phyloP scores from a whole-genome alignment of 2,888 invertebrate genomes.

The Drosophila melanosoma region DNA sequence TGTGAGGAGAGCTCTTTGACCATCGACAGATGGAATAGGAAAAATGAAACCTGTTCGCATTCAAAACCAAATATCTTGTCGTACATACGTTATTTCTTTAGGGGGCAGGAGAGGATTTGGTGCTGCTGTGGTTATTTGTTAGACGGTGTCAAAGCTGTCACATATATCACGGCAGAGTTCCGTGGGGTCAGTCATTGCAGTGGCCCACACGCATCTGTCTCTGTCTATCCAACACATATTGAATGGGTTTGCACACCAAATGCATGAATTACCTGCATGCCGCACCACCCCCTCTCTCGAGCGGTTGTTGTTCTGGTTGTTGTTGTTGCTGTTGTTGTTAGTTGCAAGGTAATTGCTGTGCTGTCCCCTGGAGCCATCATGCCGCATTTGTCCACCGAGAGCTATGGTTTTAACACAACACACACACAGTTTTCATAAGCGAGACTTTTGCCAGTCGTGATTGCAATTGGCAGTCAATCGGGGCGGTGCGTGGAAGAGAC shows the following conservation, averaged over 20 bases:
- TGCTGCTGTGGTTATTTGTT: conserved; percentile 72
- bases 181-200: conserved; percentile 68
- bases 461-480: conserved; percentile 74
- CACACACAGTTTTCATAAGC: conserved; percentile 31
- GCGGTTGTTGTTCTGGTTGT: conserved; percentile 29
- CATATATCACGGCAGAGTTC: conserved; percentile 75
- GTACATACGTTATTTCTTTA: conserved; percentile 51
- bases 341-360: conserved; percentile 70
- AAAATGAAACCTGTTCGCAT: conserved; percentile 72
- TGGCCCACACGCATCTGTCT: conserved; percentile 74
- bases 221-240: conserved; percentile 13
- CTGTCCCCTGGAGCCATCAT: conserved; percentile 78
- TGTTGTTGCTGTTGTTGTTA: conserved; percentile 44
- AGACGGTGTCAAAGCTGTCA: conserved; percentile 80
- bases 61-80: conserved; percentile 67
- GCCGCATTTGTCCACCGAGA: conserved; percentile 78
- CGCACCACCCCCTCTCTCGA: background rate
- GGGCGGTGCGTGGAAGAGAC: background rate
- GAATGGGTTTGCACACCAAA: conserved; percentile 31
- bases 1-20: conserved; percentile 37
- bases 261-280: conserved; percentile 7
- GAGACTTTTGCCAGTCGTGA: conserved; percentile 63
- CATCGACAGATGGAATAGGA: conserved; percentile 3
- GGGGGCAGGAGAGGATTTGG: background rate
- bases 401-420: conserved; percentile 68